Conservation (phyloP, 2,113 vertebrate genomes). For the Struthio camelus region DNA sequence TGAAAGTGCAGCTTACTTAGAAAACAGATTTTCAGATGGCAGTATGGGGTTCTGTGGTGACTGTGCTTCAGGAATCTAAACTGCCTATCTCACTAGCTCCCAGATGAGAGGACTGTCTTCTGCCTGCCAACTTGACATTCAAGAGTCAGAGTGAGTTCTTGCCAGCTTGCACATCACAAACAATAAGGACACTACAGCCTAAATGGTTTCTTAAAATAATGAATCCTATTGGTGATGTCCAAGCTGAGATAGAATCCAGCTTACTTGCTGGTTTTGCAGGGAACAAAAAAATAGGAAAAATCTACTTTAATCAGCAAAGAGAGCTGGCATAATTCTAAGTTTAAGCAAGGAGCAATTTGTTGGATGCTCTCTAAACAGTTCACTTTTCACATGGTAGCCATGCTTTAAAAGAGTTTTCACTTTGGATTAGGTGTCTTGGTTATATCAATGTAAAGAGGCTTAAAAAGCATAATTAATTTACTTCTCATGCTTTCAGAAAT, state of each 20-base stretch:
- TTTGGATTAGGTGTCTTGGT: not conserved
- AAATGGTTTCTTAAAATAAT: not conserved
- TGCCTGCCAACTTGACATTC: not conserved
- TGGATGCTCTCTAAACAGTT: not conserved
- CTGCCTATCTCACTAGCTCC: not conserved
- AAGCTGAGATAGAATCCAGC: not conserved
- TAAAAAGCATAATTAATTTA: not conserved
- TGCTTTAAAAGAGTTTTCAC: not conserved
- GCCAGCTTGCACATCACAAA: not conserved
- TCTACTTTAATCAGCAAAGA: not conserved
- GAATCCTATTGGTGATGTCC: not conserved
- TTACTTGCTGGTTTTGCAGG: not conserved
- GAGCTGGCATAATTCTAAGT: not conserved
- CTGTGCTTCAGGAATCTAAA: not conserved
- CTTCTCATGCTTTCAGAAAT: not conserved
- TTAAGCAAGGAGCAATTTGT: not conserved
- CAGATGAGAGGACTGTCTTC: not conserved
- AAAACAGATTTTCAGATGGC: not conserved
- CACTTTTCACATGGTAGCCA: not conserved
- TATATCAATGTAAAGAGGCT: not conserved
- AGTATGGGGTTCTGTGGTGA: not conserved
- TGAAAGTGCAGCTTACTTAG: not conserved
- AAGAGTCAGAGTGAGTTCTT: not conserved
- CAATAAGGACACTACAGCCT: not conserved
- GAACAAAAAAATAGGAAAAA: not conserved